These are phyloP conservation scores for Pseudonaja textilis DNA, from an alignment of 2,113 vertebrate species.

Conservation along the genomic window DNA sequence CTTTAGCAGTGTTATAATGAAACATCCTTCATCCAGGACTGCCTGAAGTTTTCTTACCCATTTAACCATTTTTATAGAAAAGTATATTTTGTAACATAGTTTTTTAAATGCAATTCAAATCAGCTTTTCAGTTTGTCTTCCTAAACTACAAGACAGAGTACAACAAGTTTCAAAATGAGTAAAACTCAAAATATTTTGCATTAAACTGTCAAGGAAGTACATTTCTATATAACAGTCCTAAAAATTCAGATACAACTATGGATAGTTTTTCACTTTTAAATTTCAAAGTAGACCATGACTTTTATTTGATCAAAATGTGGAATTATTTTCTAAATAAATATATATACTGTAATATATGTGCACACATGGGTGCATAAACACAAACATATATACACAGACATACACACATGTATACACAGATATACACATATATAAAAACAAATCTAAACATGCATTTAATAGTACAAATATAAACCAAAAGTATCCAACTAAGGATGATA, in stretches of 20 bases:
- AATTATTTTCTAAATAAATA: not conserved
- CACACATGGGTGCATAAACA: not conserved
- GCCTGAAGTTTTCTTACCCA: not conserved
- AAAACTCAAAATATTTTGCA: not conserved
- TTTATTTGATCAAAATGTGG: not conserved
- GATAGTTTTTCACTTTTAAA: not conserved
- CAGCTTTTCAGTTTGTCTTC: not conserved
- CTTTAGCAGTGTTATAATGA: not conserved
- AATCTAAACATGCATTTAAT: not conserved
- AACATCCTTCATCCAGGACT: not conserved
- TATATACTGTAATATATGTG: not conserved
- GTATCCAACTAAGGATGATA: not conserved
- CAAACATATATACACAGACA: not conserved
- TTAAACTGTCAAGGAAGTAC: not conserved
- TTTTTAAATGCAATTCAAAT: not conserved
- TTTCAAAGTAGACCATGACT: not conserved
- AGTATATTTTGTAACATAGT: not conserved
- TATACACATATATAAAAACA: not conserved
- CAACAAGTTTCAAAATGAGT: not conserved
- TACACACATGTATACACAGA: not conserved
- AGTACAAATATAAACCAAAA: not conserved
- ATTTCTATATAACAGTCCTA: not conserved
- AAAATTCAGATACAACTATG: not conserved
- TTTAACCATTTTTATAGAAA: not conserved
- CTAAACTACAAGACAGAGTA: not conserved